These are phyloP conservation scores for Neodon shergylaensis DNA, from an alignment of 2,113 vertebrate genomes.

Conservation along the genomic window DNA sequence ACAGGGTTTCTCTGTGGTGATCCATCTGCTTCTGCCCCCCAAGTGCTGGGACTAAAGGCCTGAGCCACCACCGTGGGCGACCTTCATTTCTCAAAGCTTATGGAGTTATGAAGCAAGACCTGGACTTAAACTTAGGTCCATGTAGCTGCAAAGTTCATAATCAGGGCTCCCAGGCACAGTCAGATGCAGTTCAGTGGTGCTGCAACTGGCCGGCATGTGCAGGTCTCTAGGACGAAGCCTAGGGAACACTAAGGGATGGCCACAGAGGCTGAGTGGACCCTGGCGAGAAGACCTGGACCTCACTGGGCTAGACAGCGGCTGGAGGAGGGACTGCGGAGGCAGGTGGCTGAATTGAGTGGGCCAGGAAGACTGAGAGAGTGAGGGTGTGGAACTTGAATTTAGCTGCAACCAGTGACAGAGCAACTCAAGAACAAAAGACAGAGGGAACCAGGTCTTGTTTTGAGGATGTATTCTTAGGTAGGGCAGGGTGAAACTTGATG, in stretches of 20 bases:
- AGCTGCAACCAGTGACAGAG: neutral
- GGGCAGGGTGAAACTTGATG: neutral
- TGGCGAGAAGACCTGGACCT: neutral
- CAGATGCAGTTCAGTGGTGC: no score
- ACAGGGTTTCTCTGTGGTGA: no score
- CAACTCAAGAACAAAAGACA: neutral
- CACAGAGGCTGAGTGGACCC: fast-evolving
- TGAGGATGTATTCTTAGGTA: neutral
- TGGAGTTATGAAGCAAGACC: neutral
- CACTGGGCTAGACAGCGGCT: fast-evolving
- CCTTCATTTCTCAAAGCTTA: neutral
- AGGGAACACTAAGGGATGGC: neutral
- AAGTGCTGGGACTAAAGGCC: no score
- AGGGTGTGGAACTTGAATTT: neutral
- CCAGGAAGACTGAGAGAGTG: neutral
- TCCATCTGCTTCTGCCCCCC: no score
- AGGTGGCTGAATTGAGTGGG: neutral
- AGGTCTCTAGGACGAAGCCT: no score
- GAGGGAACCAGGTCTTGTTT: neutral
- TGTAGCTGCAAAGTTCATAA: neutral
- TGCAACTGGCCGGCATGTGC: no score
- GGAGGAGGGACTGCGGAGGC: neutral
- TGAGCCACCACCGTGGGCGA: neutral
- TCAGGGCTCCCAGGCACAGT: neutral
- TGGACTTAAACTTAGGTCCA: neutral